Percentiles rank a stretch among this genome's conserved stretches.
Evolutionary conservation across 1,140 invertebrate species (phyloP).

Genomic region (Pissodes strobi): DNA sequence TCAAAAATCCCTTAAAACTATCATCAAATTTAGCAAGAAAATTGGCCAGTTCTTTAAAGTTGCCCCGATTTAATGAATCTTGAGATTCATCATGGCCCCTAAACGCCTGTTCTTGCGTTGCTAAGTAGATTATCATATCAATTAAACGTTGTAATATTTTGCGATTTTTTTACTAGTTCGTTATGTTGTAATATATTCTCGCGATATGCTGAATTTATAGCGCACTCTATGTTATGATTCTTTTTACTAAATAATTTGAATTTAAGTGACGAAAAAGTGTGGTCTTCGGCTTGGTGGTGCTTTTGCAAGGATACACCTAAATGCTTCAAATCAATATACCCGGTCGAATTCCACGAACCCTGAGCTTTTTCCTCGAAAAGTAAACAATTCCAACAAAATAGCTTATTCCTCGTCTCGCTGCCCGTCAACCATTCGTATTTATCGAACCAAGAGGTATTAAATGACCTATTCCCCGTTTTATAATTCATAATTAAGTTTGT

Average conservation of each 20-base stretch:
- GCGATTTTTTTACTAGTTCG: neutral
- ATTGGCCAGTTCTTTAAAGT: conserved; percentile 4
- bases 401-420: conserved; percentile 9
- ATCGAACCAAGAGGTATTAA: conserved; percentile 16
- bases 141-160: neutral
- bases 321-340: conserved; percentile 26
- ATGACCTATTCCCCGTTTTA: conserved; percentile 9
- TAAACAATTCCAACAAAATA: conserved; percentile 26
- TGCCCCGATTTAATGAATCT: neutral
- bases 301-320: neutral
- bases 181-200: neutral
- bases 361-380: conserved; percentile 1
- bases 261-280: conserved; percentile 7
- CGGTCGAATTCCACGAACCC: conserved; percentile 5
- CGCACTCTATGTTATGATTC: neutral
- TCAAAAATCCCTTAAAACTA: conserved; percentile 4
- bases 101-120: neutral
- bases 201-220: neutral
- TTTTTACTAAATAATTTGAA: neutral
- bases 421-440: conserved; percentile 19
- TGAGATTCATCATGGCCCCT: neutral
- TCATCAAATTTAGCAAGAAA: neutral
- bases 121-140: neutral
- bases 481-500: conserved; percentile 1
- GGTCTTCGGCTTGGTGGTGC: conserved; percentile 12